phyloP scores from a whole-genome alignment of 37 sponge, comb jelly and placozoan genomes.

The Cladorhizidae sp. region DNA sequence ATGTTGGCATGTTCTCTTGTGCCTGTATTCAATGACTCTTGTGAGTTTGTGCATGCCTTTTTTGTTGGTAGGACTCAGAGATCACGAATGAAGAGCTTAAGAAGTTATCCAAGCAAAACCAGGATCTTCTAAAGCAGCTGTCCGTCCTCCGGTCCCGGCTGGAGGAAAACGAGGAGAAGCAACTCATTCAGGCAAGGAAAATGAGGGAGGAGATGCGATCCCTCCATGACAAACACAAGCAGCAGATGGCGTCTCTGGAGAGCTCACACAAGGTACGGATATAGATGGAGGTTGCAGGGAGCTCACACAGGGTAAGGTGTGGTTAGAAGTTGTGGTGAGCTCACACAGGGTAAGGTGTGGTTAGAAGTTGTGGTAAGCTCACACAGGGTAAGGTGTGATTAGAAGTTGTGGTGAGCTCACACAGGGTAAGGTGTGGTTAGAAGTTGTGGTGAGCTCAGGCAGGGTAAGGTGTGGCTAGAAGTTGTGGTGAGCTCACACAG shows the following conservation, averaged over 20 bases:
- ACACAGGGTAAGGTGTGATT: no score
- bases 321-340: background rate
- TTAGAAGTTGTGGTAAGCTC: no score
- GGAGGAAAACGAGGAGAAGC: constrained; percentile 51
- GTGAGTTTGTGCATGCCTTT: background rate
- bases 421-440: no score
- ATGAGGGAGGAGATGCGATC: constrained; percentile 48
- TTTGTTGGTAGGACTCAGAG: constrained; percentile 4
- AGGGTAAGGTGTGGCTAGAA: no score
- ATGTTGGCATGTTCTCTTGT: background rate
- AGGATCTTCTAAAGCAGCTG: constrained; percentile 5
- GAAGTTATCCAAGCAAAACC: background rate
- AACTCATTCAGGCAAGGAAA: constrained; percentile 21
- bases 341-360: no score
- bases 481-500: no score
- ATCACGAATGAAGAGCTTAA: constrained; percentile 2
- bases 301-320: no score
- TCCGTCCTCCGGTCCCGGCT: background rate
- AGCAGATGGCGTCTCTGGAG: constrained; percentile 26
- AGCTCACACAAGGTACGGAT: constrained; percentile 33
- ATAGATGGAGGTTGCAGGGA: background rate
- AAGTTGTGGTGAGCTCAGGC: no score
- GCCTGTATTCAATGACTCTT: background rate
- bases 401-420: no score
- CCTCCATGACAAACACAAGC: constrained; percentile 38